phyloP scores from a whole-genome alignment of 2,888 invertebrate species.

The Lucinisca nassula region DNA sequence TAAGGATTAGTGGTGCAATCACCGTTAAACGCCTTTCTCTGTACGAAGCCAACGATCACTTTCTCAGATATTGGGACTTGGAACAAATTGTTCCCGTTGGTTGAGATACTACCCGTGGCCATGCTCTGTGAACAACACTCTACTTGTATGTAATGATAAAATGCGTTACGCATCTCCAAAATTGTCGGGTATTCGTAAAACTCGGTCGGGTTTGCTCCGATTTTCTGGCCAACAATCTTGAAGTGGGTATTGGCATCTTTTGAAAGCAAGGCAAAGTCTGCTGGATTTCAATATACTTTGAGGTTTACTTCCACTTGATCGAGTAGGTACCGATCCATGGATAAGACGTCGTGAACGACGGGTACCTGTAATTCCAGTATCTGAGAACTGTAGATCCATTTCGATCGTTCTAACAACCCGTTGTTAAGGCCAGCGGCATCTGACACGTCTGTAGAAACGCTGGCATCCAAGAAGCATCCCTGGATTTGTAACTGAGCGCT shows the following conservation, averaged over 20 bases:
- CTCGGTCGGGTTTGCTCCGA: not conserved
- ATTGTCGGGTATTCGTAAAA: not conserved
- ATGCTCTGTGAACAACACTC: not conserved
- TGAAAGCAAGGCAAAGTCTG: not conserved
- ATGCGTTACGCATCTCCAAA: not conserved
- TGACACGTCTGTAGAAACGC: not conserved
- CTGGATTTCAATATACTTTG: not conserved
- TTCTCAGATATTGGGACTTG: not conserved
- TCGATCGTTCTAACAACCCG: not conserved
- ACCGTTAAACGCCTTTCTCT: not conserved
- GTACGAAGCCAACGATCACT: conserved; percentile 8
- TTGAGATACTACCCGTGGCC: not conserved
- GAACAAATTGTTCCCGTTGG: not conserved
- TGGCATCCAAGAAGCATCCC: not conserved
- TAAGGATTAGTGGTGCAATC: not conserved
- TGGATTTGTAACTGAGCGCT: not conserved
- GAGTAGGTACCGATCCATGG: not conserved
- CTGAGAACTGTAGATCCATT: not conserved
- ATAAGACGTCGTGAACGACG: not conserved
- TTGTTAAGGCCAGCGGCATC: not conserved
- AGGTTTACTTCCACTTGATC: not conserved
- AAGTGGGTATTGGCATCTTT: not conserved
- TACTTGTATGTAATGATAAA: not conserved
- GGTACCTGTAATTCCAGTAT: not conserved
- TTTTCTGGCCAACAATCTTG: not conserved